Conservation (phyloP, 2,888 invertebrate species). For the Lypha dubia region DNA sequence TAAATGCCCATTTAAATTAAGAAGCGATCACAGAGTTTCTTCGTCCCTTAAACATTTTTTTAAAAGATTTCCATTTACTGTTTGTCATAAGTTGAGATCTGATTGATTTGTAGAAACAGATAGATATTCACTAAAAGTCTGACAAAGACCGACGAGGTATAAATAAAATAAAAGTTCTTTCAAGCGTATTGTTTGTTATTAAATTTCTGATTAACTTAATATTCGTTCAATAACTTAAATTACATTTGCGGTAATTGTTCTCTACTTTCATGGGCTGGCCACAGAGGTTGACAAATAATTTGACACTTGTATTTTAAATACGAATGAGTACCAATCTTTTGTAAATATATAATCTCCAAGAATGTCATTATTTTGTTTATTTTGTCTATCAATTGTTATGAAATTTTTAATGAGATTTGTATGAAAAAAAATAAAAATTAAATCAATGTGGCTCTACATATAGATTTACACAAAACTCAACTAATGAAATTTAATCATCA, state of each 20-base stretch:
- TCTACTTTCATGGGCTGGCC: conserved; percentile 36
- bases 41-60: too few relatives aligned
- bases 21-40: too few relatives aligned
- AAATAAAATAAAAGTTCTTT: neutral
- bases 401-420: conserved; percentile 69
- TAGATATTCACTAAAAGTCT: too few relatives aligned
- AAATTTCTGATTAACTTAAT: conserved; percentile 1
- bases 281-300: conserved; percentile 48
- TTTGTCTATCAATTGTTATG: conserved; percentile 51
- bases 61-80: too few relatives aligned
- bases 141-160: neutral
- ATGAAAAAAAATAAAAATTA: conserved; percentile 22
- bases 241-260: neutral
- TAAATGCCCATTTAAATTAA: too few relatives aligned
- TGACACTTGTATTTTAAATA: conserved; percentile 57
- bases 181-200: neutral
- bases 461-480: conserved; percentile 36
- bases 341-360: conserved; percentile 40
- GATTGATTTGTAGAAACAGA: too few relatives aligned
- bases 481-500: conserved; percentile 69
- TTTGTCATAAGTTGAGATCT: too few relatives aligned
- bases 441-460: conserved; percentile 41
- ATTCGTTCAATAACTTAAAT: neutral
- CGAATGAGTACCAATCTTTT: too few relatives aligned
- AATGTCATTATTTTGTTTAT: conserved; percentile 42